Base-by-base conservation (phyloP, 2,888 invertebrate genomes). In the Acleris cristana region DNA sequence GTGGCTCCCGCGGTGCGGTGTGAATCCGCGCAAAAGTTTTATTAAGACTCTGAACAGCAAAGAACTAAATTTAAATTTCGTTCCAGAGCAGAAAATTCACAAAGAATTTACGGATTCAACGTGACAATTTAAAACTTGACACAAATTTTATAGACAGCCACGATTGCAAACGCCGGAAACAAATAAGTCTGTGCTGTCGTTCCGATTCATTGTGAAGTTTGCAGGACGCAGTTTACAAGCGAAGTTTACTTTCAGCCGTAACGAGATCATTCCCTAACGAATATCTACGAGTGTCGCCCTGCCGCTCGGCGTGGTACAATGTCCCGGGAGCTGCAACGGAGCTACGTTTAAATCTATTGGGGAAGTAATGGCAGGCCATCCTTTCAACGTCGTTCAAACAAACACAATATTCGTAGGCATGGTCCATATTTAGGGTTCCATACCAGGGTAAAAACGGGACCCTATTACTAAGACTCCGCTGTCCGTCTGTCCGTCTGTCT, bases 271-370 rank as follows among this genome's bases (percentile, higher is more conserved):
- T 53, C 40, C 48, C 49, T 85, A 86, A 85, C 85, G 84, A 83
- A 84, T 85, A 85, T 85, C 80, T 84, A 85, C 79, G 82, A 76
- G 77, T 81, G 76, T 82, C 81, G 80, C 79, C 48, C 8, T 23
- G 1, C 56, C 18, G 57, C 26, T 16, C 26, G 21, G 21, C 51
- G n/a, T 14, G 10, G 10, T 3, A 18, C 51, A 8, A 19, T 21
- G 19, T 8, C 8, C 51, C 12, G 8, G 51, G 30, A 26, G 19
- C 51, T 40, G 40, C 14, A 12, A 10, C 51, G 19, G 10, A 51
- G 12, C 19, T 21, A n/a, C n/a, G n/a, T 4, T 40, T 40, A 14
- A 40, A 12, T 40, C 12, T 40, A 3, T 40, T 40, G 1, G 12
- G 34, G 34, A 40, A 12, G 3, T 40, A 40, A 40, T 12, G 34